Conservation (phyloP, 2,797 vertebrate species). For the Xyrichtys novacula region DNA sequence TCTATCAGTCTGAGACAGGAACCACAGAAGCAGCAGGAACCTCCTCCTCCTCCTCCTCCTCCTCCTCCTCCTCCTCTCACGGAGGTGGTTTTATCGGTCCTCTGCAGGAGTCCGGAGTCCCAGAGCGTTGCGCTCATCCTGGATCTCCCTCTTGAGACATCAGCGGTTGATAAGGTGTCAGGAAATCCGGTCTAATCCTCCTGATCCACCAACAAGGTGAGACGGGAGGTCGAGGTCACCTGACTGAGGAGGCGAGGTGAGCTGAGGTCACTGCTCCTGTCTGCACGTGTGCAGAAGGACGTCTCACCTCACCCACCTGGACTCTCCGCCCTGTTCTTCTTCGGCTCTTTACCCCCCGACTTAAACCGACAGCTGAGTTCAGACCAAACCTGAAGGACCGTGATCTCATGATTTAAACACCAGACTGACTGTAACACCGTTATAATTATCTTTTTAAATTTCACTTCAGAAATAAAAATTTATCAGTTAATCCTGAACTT, state of each 20-base stretch:
- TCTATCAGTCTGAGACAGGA: constrained; percentile 17
- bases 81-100: constrained; percentile 30
- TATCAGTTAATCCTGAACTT: too few species aligned
- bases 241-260: constrained; percentile 11
- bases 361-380: too few species aligned
- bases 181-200: constrained; percentile 52
- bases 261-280: constrained; percentile 23
- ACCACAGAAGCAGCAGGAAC: constrained; percentile 1
- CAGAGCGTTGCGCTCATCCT: constrained; percentile 10
- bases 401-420: too few species aligned
- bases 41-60: too few species aligned
- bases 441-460: too few species aligned
- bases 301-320: too few species aligned
- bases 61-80: background rate
- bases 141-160: constrained; percentile 1
- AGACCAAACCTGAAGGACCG: too few species aligned
- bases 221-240: constrained; percentile 41
- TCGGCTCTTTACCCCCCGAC: too few species aligned
- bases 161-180: constrained; percentile 31
- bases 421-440: too few species aligned
- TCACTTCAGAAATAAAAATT: too few species aligned
- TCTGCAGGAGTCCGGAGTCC: constrained; percentile 19
- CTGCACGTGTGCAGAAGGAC: too few species aligned
- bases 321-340: too few species aligned
- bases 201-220: constrained; percentile 46